Evolutionary conservation across 2,888 invertebrate genomes (phyloP), one percentile per base, ranked within the genome.

Genomic region (Empis stercorea): DNA sequence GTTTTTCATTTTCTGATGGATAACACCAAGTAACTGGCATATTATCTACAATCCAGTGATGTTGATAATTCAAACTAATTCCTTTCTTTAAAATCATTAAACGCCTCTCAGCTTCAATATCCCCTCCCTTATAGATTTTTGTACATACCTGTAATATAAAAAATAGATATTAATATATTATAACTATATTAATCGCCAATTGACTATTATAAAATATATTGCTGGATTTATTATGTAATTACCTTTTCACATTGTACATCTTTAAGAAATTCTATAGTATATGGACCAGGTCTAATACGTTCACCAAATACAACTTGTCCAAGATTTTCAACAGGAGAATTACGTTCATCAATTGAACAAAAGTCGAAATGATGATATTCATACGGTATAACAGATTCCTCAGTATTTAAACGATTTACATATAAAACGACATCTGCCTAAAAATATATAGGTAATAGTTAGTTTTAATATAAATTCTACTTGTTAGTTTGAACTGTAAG

Each of bases 241-340:
- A 75, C 71, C 55, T 60, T 51, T 46, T 71, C 68, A 64, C 87
- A 85, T 10, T 73, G 73, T 27, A 75, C 68, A 64, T 84, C 74
- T 62, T 87, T 80, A 56, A 84, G 71, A 66, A 96, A 97, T 56
- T 81, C 76, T 37, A 96, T 84, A 68, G 84, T 79, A 61, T 97
- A 99, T 0, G 86, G 87, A 45, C 96, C 95, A 1, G 95, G 88
- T 46, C 94, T 75, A 62, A 99, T 97, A 60, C 99, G 76, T 72
- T 99, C 97, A n/a, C 99, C 99, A 67, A 99, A 97, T 1, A 99
- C 89, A 36, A 99, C 96, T 73, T 99, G 99, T 1, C 99, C 99
- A 45, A 99, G 78, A 63, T 99, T 99, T 71, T 99, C 99, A 1
- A 91, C 91, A 0, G 96, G 96, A 1, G 93, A 91, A 56, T 84